Percentiles rank a stretch among this genome's conserved stretches.
Evolutionary conservation across 2,888 invertebrate species (phyloP).

Genomic region (Chromoteleia sp.): DNA sequence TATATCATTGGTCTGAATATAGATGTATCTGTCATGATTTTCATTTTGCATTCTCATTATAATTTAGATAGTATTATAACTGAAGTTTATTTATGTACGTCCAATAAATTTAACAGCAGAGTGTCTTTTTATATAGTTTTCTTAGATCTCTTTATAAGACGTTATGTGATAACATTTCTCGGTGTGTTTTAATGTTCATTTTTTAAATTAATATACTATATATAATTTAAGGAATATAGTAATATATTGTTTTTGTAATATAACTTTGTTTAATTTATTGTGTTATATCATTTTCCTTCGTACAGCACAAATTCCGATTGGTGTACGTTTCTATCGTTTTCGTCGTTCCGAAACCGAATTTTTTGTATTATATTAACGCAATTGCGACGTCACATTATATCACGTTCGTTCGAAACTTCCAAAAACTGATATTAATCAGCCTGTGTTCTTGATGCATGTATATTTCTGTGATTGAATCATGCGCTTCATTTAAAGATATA

Average conservation of each 20-base stretch:
- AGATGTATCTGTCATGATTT: neutral
- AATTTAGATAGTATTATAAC: neutral
- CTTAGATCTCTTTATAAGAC: slow-evolving; percentile 38
- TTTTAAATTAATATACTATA: slow-evolving; percentile 4
- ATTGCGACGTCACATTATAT: slow-evolving; percentile 9
- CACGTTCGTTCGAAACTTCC: slow-evolving; percentile 13
- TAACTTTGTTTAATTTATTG: slow-evolving; percentile 39
- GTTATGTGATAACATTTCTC: slow-evolving; percentile 37
- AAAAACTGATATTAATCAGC: slow-evolving; percentile 12
- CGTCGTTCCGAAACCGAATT: slow-evolving; percentile 5
- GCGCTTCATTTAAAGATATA: slow-evolving; percentile 29
- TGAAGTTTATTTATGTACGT: slow-evolving; percentile 5
- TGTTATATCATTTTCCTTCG: neutral
- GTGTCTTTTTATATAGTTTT: slow-evolving; percentile 20
- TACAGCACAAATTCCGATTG: slow-evolving; percentile 13
- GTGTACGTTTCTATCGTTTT: slow-evolving; percentile 12
- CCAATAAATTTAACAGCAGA: neutral
- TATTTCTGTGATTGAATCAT: slow-evolving; percentile 47
- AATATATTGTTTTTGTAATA: slow-evolving; percentile 27
- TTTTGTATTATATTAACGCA: slow-evolving; percentile 17
- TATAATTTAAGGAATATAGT: slow-evolving; percentile 23
- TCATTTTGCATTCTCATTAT: slow-evolving; percentile 4
- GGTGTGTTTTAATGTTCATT: slow-evolving; percentile 15
- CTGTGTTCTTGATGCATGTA: slow-evolving; percentile 27
- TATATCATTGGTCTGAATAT: no score